phyloP scores from a whole-genome alignment of 92 coral and sea anemone species.

The Porites lobata region DNA sequence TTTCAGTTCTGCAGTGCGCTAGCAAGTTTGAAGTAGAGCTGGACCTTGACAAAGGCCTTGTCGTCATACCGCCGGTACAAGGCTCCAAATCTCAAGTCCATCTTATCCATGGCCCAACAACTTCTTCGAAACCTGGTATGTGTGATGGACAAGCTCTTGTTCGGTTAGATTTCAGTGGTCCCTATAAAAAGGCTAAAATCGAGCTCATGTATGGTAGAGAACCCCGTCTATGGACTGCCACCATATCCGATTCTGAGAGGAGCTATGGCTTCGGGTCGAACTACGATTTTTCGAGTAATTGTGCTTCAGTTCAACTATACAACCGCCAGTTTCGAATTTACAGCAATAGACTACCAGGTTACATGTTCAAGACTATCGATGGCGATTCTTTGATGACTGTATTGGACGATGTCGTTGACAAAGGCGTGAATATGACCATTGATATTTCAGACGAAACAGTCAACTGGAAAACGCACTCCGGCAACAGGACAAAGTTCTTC shows the following conservation, averaged over 20 bases:
- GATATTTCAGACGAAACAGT: constrained; percentile 81
- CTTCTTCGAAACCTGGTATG: constrained; percentile 49
- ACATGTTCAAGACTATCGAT: constrained; percentile 62
- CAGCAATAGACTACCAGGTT: constrained; percentile 84
- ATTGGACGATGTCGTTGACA: constrained; percentile 77
- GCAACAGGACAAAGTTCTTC: constrained; percentile 15
- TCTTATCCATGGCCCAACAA: constrained; percentile 36
- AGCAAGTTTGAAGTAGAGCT: constrained; percentile 71
- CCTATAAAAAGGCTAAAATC: constrained; percentile 82
- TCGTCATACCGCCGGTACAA: constrained; percentile 10
- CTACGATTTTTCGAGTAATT: constrained; percentile 86
- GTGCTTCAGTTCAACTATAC: constrained; percentile 83
- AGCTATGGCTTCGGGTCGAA: constrained; percentile 95
- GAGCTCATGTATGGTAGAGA: constrained; percentile 84
- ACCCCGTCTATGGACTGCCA: constrained; percentile 87
- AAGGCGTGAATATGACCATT: constrained; percentile 80
- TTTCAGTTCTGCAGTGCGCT: constrained; percentile 71
- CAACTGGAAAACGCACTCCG: constrained; percentile 66
- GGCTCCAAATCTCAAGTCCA: constrained; percentile 10
- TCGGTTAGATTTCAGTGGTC: constrained; percentile 89
- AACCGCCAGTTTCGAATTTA: constrained; percentile 91
- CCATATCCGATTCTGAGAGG: constrained; percentile 81
- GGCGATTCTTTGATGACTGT: constrained; percentile 83
- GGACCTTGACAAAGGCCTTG: constrained; percentile 70
- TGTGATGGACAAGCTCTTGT: constrained; percentile 89